Evolutionary conservation across 2,113 vertebrate species (phyloP).

Genomic region (Mus spicilegus): DNA sequence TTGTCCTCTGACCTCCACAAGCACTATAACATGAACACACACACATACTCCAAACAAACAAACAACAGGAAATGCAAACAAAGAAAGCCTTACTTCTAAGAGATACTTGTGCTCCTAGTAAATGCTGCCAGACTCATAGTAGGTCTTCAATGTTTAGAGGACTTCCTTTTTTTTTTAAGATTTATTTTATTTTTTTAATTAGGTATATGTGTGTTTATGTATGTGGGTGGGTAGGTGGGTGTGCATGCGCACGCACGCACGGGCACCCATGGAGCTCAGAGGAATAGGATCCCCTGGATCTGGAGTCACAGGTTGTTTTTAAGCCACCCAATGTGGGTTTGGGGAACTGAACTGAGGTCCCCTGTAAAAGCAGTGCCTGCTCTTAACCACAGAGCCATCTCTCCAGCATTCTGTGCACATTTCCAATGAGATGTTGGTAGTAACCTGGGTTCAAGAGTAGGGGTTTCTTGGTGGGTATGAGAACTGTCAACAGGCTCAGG

Average conservation of each 20-base stretch:
- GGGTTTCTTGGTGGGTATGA: neutral
- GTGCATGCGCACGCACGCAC: neutral
- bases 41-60: neutral
- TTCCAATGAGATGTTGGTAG: neutral
- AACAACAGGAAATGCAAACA: neutral
- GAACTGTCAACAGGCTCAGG: neutral
- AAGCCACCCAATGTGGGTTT: neutral
- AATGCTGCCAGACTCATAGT: neutral
- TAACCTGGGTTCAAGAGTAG: neutral
- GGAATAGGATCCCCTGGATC: neutral
- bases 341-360: neutral
- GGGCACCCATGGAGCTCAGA: neutral
- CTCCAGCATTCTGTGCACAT: neutral
- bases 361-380: neutral
- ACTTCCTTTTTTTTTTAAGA: neutral
- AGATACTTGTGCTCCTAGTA: neutral
- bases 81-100: neutral
- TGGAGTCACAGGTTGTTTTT: neutral
- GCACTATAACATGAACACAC: neutral
- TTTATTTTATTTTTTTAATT: neutral
- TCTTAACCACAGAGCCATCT: neutral
- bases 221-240: too few species aligned
- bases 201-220: neutral
- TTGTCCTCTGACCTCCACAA: neutral
- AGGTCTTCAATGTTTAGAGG: neutral